Conservation (phyloP, 23 tunicate genomes). For the Styela plicata region DNA sequence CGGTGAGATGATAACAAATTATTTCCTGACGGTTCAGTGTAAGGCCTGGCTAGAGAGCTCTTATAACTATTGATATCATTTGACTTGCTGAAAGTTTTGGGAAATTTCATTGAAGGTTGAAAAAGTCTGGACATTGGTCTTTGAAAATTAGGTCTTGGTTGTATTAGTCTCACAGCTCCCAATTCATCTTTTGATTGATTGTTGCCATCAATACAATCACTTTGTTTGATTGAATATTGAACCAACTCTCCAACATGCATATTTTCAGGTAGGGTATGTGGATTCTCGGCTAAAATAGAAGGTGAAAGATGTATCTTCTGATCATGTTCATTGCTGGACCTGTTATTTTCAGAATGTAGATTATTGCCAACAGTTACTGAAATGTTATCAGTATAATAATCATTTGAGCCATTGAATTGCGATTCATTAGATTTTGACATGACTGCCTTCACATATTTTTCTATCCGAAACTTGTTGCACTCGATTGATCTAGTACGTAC, state of each 20-base stretch:
- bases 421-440: conserved; percentile 23
- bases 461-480: conserved; percentile 34
- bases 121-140: background rate
- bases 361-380: background rate
- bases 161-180: background rate
- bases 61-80: background rate
- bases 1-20: background rate
- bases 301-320: conserved; percentile 7
- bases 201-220: background rate
- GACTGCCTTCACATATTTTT: conserved; percentile 28
- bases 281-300: conserved; percentile 6
- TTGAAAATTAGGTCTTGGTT: background rate
- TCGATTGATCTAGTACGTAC: conserved; percentile 51
- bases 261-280: background rate
- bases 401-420: no score
- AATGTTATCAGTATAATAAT: background rate
- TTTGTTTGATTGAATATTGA: background rate
- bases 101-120: background rate
- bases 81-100: background rate
- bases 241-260: conserved; percentile 20
- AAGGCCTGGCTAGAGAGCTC: conserved; percentile 1
- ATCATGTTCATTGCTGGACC: background rate
- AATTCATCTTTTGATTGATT: background rate
- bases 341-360: background rate
- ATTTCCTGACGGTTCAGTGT: background rate